These are phyloP conservation scores for Glossophaga mutica DNA, from an alignment of 2,797 vertebrate species.

Conservation along the genomic window DNA sequence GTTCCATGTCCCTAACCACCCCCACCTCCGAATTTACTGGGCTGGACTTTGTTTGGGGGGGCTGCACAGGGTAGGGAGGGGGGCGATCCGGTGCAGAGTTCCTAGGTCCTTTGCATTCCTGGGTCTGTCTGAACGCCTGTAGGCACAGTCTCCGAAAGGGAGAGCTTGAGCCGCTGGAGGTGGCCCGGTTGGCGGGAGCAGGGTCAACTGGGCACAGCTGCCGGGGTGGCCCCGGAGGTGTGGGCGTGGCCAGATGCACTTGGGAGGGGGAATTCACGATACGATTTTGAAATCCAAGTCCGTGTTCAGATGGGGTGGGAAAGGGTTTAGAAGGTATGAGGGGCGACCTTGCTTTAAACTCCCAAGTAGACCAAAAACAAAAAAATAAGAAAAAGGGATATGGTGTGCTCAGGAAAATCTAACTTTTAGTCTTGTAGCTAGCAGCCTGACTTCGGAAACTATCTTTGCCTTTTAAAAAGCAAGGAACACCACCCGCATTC, in stretches of 20 bases:
- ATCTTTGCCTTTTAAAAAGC: not conserved
- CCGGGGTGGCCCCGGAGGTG: not conserved
- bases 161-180: not conserved
- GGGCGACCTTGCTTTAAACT: not conserved
- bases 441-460: not conserved
- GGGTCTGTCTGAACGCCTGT: not conserved
- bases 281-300: not conserved
- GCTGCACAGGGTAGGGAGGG: too few relatives aligned
- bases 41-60: not conserved
- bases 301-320: not conserved
- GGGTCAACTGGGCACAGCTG: not conserved
- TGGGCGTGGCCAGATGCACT: not conserved
- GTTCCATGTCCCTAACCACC: too few relatives aligned
- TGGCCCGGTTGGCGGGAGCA: not conserved
- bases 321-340: not conserved
- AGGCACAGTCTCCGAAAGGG: not conserved
- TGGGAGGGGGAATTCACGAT: not conserved
- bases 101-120: not conserved
- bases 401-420: not conserved
- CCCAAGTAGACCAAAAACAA: not conserved
- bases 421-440: not conserved
- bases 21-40: not conserved
- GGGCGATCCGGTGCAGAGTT: not conserved
- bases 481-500: not conserved
- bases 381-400: not conserved